A percentile compares a stretch with the other conserved stretches of the same genome.
Evolutionary conservation across 2,113 vertebrate species (phyloP).

Genomic region (Trematomus loennbergii): DNA sequence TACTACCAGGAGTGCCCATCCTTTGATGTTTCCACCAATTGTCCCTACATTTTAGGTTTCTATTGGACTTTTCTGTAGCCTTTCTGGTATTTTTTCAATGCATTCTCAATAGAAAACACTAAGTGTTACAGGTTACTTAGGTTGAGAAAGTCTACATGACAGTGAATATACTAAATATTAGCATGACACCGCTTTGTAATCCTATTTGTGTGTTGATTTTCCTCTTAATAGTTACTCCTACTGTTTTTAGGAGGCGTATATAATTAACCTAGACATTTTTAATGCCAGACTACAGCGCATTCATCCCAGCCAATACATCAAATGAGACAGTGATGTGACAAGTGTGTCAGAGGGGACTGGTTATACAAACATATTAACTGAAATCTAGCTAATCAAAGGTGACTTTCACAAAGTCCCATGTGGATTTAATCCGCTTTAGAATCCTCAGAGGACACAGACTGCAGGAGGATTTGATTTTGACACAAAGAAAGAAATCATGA

Average conservation of each 20-base stretch:
- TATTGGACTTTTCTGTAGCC: neutral
- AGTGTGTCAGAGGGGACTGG: neutral
- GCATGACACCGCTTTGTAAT: neutral
- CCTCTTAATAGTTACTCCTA: neutral
- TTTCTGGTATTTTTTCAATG: neutral
- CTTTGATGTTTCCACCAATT: too few relatives aligned
- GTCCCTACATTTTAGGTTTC: neutral
- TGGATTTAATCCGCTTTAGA: conserved; percentile 16
- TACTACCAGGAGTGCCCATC: too few relatives aligned
- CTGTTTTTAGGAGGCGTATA: neutral
- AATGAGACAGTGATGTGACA: neutral
- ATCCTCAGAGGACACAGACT: neutral
- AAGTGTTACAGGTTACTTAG: neutral
- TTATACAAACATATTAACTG: conserved; percentile 3
- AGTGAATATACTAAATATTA: too few relatives aligned
- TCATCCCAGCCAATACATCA: neutral
- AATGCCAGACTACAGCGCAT: neutral
- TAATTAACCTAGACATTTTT: conserved; percentile 21
- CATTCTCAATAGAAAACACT: neutral
- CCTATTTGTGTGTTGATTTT: neutral
- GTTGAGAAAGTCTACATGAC: too few relatives aligned
- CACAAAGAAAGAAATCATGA: neutral
- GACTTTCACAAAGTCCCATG: neutral
- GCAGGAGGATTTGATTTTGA: neutral
- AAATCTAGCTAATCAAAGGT: conserved; percentile 14